Conservation (phyloP, 2,888 invertebrate genomes). For the Cephus rjabovi region DNA sequence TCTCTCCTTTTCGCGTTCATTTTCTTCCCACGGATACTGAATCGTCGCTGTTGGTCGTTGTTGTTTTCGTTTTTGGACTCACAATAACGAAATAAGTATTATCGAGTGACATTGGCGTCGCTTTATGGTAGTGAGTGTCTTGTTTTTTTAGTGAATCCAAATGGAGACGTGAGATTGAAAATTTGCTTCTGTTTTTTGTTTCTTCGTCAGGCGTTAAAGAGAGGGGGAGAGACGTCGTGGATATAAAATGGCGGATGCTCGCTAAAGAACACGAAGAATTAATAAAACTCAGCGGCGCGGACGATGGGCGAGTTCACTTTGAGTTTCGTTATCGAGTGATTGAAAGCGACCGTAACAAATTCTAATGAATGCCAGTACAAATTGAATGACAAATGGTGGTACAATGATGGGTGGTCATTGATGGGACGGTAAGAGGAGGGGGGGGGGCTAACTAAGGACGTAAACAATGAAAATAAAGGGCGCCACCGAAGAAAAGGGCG, state of each 20-base stretch:
- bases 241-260: not conserved
- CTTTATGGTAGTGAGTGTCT: not conserved
- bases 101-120: not conserved
- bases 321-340: slow-evolving; percentile 26
- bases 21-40: not conserved
- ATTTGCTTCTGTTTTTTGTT: not conserved
- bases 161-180: not conserved
- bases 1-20: not conserved
- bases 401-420: not conserved
- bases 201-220: not conserved
- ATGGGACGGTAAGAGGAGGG: not conserved
- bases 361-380: slow-evolving; percentile 64
- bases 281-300: not conserved
- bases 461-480: slow-evolving; percentile 33
- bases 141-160: not conserved
- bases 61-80: not conserved
- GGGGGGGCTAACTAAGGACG: not conserved
- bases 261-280: not conserved
- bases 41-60: not conserved
- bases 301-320: not conserved
- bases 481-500: slow-evolving; percentile 31
- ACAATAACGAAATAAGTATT: not conserved
- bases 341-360: slow-evolving; percentile 51
- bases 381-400: slow-evolving; percentile 47
- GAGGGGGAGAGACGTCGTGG: not conserved